Evolutionary conservation across 2,113 vertebrate species (phyloP), one percentile per base, ranked within the genome.

Genomic region (Alligator sinensis): DNA sequence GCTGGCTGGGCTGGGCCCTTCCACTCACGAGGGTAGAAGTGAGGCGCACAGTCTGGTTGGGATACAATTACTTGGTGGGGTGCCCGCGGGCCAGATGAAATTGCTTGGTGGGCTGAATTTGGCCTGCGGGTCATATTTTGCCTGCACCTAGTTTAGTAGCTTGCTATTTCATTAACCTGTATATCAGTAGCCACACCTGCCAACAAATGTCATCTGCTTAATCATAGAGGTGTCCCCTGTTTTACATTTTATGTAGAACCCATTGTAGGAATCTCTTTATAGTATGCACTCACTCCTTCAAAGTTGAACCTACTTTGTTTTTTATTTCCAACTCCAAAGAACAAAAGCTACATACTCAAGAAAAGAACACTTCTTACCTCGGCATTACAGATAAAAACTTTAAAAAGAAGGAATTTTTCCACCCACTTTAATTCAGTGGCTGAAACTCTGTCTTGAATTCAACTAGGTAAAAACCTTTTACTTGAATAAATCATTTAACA

Each of bases 381-480:
- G 64, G 77, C 58, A 84, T 66, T 74, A 66, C 91, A 83, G 58
- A 64, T 4, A 83, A 93, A 89, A 63, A 22, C n/a, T 82, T 11
- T 25, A 62, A 34, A 34, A 47, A 80, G 30, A 87, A 85, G 28
- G 34, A 66, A 74, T 91, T 89, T 75, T 66, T 70, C 24, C 30
- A 64, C 28, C 27, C 59, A 61, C 7, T 66, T 5, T 60, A 89
- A 25, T 59, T 90, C 87, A 76, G n/a, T 17, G 27, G 77, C 21
- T 70, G 19, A 24, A 84, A 89, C 22, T 77, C 14, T 86, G 74
- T 76, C 64, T 80, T 0, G 0, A 84, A 30, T 64, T 55, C 21
- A 88, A 57, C 38, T 80, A 72, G 76, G 21, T 66, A 82, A 91
- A 86, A 92, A 93, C 28, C 74, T 80, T 84, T 75, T 55, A 82